A percentile compares a stretch with the other conserved stretches of the same genome.
Evolutionary conservation across 2,113 vertebrate genomes (phyloP).

Genomic region (Chitala chitala): DNA sequence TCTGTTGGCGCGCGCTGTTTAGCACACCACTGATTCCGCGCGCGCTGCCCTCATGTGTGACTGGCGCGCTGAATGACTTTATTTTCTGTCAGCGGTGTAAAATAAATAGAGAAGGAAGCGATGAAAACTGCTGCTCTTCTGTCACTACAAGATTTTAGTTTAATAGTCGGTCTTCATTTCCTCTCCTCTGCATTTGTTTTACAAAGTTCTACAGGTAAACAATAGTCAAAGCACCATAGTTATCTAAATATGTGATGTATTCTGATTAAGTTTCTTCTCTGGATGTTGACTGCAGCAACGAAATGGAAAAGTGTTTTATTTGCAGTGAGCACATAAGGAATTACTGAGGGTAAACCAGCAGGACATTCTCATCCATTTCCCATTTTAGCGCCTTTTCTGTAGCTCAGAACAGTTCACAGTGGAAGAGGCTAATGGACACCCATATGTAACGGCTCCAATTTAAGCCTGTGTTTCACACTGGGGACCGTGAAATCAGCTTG

Average conservation of each 20-base stretch:
- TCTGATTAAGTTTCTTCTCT: no score
- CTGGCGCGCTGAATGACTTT: neutral
- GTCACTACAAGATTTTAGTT: neutral
- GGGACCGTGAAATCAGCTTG: neutral
- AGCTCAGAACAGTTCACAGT: neutral
- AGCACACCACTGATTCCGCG: neutral
- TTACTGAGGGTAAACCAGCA: neutral
- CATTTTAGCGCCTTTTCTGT: neutral
- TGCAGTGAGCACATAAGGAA: neutral
- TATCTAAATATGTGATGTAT: no score
- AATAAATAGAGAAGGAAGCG: neutral
- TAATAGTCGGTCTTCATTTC: neutral
- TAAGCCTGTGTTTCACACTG: neutral
- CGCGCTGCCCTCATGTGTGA: neutral
- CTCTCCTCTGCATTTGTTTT: neutral
- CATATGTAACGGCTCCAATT: neutral
- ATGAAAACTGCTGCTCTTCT: neutral
- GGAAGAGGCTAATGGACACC: neutral
- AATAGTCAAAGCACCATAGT: no score
- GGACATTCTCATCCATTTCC: neutral
- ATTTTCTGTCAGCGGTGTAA: neutral
- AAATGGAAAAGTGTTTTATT: no score
- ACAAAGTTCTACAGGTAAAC: neutral
- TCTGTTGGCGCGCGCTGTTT: neutral
- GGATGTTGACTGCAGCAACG: no score